These are phyloP conservation scores for Aplysina aerophoba DNA, from an alignment of 37 sponge, comb jelly and placozoan species.

Conservation along the genomic window DNA sequence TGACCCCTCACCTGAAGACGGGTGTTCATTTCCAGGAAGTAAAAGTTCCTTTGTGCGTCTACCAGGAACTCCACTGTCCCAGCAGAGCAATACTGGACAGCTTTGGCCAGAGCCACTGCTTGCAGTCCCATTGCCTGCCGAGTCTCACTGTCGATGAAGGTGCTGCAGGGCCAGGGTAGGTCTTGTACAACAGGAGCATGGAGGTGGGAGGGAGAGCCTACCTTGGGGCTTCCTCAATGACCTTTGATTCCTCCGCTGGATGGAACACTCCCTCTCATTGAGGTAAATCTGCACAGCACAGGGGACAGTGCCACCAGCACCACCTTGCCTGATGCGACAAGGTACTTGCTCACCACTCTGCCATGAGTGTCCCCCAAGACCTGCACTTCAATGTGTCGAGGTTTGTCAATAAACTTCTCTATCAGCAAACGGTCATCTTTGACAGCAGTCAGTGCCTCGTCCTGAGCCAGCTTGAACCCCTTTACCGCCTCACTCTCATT, in stretches of 20 bases:
- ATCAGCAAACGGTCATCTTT: constrained; percentile 94
- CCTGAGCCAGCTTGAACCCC: constrained; percentile 77
- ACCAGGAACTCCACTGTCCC: constrained; percentile 99
- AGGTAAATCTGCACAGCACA: constrained; percentile 68
- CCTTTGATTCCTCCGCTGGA: constrained; percentile 97
- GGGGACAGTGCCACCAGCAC: no score
- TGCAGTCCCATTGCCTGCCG: constrained; percentile 92
- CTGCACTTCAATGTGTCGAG: constrained; percentile 97
- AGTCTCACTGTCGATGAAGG: constrained; percentile 84
- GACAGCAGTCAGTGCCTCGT: constrained; percentile 92
- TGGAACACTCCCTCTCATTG: constrained; percentile 98
- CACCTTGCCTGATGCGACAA: no score
- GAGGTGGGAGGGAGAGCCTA: background rate
- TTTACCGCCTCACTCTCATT: constrained; percentile 80
- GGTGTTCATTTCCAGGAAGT: constrained; percentile 99
- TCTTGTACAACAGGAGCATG: background rate
- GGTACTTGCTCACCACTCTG: constrained; percentile 80
- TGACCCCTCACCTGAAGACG: constrained; percentile 73
- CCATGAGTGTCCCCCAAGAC: constrained; percentile 92
- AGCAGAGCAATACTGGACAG: constrained; percentile 91
- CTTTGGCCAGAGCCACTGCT: constrained; percentile 85
- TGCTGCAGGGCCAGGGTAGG: constrained; percentile 39
- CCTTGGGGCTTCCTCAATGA: constrained; percentile 97
- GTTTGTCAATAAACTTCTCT: constrained; percentile 92
- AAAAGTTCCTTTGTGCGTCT: constrained; percentile 91